These are phyloP conservation scores for Artemisiospiza belli DNA, from an alignment of 2,113 vertebrate species.

Conservation along the genomic window DNA sequence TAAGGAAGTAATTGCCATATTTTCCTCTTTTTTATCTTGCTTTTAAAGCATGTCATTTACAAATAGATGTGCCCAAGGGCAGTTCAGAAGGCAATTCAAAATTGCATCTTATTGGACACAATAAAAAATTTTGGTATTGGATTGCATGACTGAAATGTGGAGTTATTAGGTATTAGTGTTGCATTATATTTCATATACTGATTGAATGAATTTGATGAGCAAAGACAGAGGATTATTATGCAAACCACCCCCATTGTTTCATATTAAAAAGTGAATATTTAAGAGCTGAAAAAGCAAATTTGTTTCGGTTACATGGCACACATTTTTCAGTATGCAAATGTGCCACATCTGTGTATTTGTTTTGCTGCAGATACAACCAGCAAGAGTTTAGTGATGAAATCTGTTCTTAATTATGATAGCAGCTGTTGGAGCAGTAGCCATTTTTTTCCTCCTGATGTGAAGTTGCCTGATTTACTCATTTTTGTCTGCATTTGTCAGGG, in stretches of 20 bases:
- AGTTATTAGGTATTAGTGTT: constrained; percentile 24
- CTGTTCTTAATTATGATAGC: constrained; percentile 85
- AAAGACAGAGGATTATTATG: constrained; percentile 50
- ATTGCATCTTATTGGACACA: constrained; percentile 28
- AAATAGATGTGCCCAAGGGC: constrained; percentile 4
- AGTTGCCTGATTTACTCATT: constrained; percentile 79
- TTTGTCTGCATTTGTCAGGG: constrained; percentile 75
- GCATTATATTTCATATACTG: constrained; percentile 28
- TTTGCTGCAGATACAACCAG: constrained; percentile 78
- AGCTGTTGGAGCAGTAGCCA: constrained; percentile 77
- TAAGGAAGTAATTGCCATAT: constrained; percentile 39
- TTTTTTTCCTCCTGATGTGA: constrained; percentile 75
- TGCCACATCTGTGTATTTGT: constrained; percentile 83
- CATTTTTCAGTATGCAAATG: constrained; percentile 73
- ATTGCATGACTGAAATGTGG: constrained; percentile 41
- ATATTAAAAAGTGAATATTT: constrained; percentile 68
- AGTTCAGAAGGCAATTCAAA: constrained; percentile 36
- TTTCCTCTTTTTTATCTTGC: constrained; percentile 27
- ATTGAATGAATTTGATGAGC: constrained; percentile 59
- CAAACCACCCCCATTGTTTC: constrained; percentile 50
- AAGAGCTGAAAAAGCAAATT: constrained; percentile 71
- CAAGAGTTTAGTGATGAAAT: constrained; percentile 83
- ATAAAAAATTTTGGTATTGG: constrained; percentile 43
- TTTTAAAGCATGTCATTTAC: constrained; percentile 37
- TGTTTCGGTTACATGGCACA: constrained; percentile 57